Percentiles rank a stretch among this genome's conserved stretches.
These are phyloP conservation scores for Tetrax tetrax DNA, from an alignment of 2,113 vertebrate genomes.

Conservation along the genomic window DNA sequence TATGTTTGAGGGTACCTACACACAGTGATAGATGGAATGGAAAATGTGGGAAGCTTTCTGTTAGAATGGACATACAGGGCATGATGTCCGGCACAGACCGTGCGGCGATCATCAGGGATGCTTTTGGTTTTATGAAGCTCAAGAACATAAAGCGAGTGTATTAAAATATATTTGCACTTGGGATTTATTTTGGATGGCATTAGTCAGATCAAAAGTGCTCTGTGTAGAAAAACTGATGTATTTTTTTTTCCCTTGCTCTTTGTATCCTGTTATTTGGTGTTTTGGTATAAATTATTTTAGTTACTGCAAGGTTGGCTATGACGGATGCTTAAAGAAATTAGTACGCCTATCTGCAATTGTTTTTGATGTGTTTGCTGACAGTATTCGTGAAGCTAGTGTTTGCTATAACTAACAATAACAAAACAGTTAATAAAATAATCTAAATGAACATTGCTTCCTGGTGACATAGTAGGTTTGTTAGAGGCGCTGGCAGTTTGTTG, in stretches of 20 bases:
- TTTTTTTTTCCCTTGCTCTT: background rate
- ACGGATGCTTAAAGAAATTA: background rate
- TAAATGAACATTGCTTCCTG: background rate
- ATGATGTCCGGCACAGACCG: accelerated
- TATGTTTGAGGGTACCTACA: accelerated
- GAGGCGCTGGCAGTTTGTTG: background rate
- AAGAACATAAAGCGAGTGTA: background rate
- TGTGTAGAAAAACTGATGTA: background rate
- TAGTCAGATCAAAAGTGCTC: background rate
- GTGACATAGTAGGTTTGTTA: background rate
- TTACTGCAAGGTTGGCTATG: background rate
- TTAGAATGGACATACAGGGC: background rate
- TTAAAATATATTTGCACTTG: background rate
- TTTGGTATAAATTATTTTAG: background rate
- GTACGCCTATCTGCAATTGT: background rate
- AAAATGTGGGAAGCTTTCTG: background rate
- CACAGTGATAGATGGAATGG: background rate
- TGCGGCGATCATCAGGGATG: accelerated
- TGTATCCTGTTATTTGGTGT: background rate
- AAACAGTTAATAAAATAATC: background rate
- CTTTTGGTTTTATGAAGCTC: background rate
- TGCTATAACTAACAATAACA: background rate
- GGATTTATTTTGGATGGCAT: background rate
- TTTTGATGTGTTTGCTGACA: background rate
- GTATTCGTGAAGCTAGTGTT: background rate